Evolutionary conservation across 2,888 invertebrate genomes (phyloP).

Genomic region (Endotricha flammealis): DNA sequence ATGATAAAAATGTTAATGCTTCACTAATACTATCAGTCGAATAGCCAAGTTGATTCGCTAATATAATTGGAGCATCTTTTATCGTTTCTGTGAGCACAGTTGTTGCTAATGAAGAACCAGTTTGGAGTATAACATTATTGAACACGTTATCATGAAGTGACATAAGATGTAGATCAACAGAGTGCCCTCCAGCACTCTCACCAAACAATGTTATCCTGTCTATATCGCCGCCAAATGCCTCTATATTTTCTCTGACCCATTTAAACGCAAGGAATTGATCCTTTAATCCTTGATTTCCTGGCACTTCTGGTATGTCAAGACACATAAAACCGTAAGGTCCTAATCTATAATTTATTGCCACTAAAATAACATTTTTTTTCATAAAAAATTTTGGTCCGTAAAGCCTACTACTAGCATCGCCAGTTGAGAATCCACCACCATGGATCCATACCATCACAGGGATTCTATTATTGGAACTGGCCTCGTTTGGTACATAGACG

Average conservation of each 20-base stretch:
- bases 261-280: slow-evolving; percentile 43
- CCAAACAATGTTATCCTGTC: slow-evolving; percentile 44
- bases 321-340: slow-evolving; percentile 55
- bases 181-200: slow-evolving; percentile 40
- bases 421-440: slow-evolving; percentile 38
- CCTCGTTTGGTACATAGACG: slow-evolving; percentile 38
- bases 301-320: slow-evolving; percentile 35
- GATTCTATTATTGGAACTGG: slow-evolving; percentile 28
- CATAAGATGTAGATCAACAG: slow-evolving; percentile 43
- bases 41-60: slow-evolving; percentile 36
- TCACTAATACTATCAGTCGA: slow-evolving; percentile 23
- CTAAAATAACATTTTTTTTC: slow-evolving; percentile 41
- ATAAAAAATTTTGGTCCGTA: slow-evolving; percentile 39
- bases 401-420: slow-evolving; percentile 23
- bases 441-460: slow-evolving; percentile 48
- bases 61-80: slow-evolving; percentile 28
- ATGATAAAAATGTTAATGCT: slow-evolving; percentile 33
- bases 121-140: slow-evolving; percentile 40
- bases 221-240: slow-evolving; percentile 45
- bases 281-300: slow-evolving; percentile 54
- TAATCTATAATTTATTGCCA: slow-evolving; percentile 41
- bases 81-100: slow-evolving; percentile 33
- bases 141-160: slow-evolving; percentile 35
- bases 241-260: slow-evolving; percentile 47
- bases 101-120: slow-evolving; percentile 33